phyloP scores from a whole-genome alignment of 92 coral and sea anemone species.

The Umimayanthus kanabou region DNA sequence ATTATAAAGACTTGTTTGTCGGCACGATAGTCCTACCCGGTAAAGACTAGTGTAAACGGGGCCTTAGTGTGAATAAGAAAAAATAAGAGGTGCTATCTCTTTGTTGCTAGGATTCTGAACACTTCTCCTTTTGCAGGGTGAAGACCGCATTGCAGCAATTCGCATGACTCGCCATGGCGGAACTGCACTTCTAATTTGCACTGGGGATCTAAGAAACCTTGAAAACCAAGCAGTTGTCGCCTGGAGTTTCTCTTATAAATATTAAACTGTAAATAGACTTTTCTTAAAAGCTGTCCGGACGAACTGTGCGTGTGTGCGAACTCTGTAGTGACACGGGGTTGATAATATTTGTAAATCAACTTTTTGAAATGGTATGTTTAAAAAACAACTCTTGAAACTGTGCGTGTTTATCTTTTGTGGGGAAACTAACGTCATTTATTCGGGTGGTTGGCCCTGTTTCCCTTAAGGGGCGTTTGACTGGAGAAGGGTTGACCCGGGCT shows the following conservation, averaged over 20 bases:
- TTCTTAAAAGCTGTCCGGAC: background rate
- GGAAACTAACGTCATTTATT: background rate
- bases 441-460: background rate
- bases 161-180: conserved; percentile 51
- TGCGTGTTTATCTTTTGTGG: background rate
- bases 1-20: too few species aligned
- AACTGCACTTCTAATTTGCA: background rate
- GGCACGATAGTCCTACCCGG: too few species aligned
- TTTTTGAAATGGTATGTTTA: background rate
- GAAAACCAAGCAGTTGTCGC: background rate
- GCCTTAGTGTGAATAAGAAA: too few species aligned
- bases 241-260: background rate
- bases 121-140: conserved; percentile 58
- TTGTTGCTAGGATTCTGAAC: background rate
- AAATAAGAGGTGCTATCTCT: background rate
- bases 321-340: background rate
- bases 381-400: background rate
- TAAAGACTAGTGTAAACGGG: too few species aligned
- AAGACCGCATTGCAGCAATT: conserved; percentile 95
- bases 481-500: too few species aligned
- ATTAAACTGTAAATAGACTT: background rate
- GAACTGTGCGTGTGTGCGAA: background rate
- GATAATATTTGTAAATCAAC: background rate
- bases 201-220: background rate
- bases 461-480: too few species aligned